Base-by-base conservation (phyloP, 1,140 invertebrate genomes). In the Helicoverpa zea region DNA sequence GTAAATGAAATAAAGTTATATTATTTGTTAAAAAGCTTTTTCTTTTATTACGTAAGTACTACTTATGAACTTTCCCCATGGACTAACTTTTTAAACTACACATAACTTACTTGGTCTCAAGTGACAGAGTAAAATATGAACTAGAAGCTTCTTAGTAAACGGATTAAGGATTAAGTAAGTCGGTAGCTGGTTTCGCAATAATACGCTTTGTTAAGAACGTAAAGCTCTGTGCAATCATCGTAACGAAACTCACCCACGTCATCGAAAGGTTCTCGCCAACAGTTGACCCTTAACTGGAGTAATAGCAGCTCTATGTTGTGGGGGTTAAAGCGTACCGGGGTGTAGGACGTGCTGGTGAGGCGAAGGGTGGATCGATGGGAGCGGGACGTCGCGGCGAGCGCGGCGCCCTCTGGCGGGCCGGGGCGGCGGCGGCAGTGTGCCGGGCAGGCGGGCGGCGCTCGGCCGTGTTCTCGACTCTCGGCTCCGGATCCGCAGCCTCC, bases 311-410 rank as follows among this genome's bases (percentile, higher is more conserved):
- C 70, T 90, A 84, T 73, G 1, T 0, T 9, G 9, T 43, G 66
- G 18, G 43, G 11, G 58, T 85, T 88, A 70, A 30, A 68, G 76
- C 18, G 72, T 59, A 87, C 76, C 80, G 75, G 68, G 43, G 47
- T 51, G 43, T 82, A 70, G 76, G 64, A 52, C 64, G 66, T 63
- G 74, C 52, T 72, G 80, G 83, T 85, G 81, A 78, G 58, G 74
- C 16, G 80, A 85, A 89, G 88, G 89, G 88, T 92, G 87, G 91
- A 93, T 93, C 91, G 91, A 93, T 93, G 90, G 84, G 81, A 70
- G 88, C 83, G 87, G 85, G 86, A 82, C 83, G 75, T 70, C 80
- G 82, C 66, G 77, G 75, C 77, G 81, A 68, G 77, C 79, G 82
- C 64, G 73, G 83, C 87, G 89, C 86, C 88, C 87, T 85, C 89